Evolutionary conservation across 2,113 vertebrate genomes (phyloP).

Genomic region (Plecotus auritus): DNA sequence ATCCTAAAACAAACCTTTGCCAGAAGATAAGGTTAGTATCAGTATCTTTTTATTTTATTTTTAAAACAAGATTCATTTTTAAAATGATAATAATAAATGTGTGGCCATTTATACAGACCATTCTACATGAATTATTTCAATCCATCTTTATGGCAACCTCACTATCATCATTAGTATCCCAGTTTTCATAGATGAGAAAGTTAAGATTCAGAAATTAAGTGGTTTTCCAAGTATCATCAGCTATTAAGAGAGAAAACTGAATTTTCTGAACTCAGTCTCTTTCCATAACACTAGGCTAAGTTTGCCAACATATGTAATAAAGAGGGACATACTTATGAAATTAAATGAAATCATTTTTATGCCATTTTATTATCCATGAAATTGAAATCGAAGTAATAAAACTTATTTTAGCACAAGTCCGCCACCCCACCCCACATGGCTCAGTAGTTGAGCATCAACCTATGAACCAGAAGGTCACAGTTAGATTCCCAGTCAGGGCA

Average conservation of each 20-base stretch:
- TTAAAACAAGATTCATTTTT: neutral
- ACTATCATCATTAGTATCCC: neutral
- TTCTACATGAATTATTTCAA: neutral
- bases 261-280: neutral
- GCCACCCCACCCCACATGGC: too few species aligned
- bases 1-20: constrained; percentile 88
- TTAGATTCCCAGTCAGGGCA: too few species aligned
- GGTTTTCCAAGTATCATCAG: neutral
- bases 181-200: constrained; percentile 22
- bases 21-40: constrained; percentile 87
- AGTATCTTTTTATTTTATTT: constrained; percentile 53
- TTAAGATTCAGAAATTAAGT: constrained; percentile 19
- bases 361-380: constrained; percentile 13
- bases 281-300: neutral
- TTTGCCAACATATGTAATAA: neutral
- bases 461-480: too few species aligned
- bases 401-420: neutral
- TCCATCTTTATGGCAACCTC: neutral
- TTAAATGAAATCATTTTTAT: constrained; percentile 37
- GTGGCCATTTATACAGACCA: neutral
- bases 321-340: neutral
- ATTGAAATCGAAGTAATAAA: constrained; percentile 28
- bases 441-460: too few species aligned
- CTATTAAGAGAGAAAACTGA: neutral
- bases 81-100: neutral